phyloP scores from a whole-genome alignment of 1,140 invertebrate genomes.

The Drosophila sproati region DNA sequence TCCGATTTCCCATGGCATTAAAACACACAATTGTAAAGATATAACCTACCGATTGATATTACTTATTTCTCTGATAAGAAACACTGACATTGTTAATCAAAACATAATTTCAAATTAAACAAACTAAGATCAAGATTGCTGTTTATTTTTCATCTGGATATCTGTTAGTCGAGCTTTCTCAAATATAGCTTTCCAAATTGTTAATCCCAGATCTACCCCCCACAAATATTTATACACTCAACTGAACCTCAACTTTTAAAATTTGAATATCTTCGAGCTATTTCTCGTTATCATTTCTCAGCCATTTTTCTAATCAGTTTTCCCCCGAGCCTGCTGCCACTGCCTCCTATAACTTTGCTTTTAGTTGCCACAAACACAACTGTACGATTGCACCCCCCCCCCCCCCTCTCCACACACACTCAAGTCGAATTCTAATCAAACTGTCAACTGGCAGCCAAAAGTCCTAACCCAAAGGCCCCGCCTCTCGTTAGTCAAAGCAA shows the following conservation, averaged over 20 bases:
- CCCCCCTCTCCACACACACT: not conserved
- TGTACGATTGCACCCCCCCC: constrained; percentile 6
- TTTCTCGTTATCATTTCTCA: not conserved
- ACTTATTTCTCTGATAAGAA: no score
- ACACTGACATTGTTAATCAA: no score
- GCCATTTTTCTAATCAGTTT: constrained; percentile 17
- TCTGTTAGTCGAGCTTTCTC: no score
- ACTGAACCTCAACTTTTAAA: not conserved
- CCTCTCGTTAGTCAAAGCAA: constrained; percentile 35
- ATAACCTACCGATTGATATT: no score
- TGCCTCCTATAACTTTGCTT: constrained; percentile 18
- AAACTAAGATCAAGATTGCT: no score
- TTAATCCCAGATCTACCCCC: no score
- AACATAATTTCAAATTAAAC: no score
- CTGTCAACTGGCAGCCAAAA: constrained; percentile 36
- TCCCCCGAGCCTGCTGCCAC: constrained; percentile 12
- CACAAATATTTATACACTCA: not conserved
- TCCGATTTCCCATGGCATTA: no score
- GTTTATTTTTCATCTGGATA: no score
- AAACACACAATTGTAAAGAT: no score
- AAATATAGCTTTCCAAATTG: no score
- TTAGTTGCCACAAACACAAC: constrained; percentile 38
- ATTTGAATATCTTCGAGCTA: not conserved
- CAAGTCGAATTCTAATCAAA: constrained; percentile 52
- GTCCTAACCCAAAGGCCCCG: constrained; percentile 37